Conservation (phyloP, 1,140 invertebrate species). For the Drosophila ercepeae region DNA sequence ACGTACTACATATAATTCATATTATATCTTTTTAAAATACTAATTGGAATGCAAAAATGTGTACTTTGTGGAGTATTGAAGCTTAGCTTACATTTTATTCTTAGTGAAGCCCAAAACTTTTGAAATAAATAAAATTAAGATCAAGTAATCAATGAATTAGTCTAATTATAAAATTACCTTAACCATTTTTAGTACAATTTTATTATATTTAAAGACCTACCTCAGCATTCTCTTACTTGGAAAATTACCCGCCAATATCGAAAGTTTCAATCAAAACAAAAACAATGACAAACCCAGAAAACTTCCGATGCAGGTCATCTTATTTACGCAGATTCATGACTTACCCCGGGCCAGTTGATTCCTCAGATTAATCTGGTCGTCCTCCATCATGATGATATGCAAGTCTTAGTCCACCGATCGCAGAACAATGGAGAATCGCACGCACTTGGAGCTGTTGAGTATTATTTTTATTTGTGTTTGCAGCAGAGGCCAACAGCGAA, state of each 20-base stretch:
- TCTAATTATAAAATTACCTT: too few species aligned
- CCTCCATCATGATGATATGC: conserved; percentile 40
- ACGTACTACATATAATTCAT: too few species aligned
- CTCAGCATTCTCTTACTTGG: background rate
- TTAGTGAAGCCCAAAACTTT: too few species aligned
- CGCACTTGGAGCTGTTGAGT: background rate
- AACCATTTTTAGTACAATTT: too few species aligned
- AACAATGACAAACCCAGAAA: background rate
- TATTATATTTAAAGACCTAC: background rate
- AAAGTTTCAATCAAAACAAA: too few species aligned
- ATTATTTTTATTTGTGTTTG: background rate
- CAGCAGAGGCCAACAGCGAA: background rate
- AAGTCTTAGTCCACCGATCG: conserved; percentile 13
- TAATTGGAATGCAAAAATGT: too few species aligned
- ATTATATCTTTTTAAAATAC: too few species aligned
- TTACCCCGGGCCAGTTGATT: conserved; percentile 51
- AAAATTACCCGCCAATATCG: background rate
- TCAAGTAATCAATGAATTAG: too few species aligned
- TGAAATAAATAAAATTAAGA: too few species aligned
- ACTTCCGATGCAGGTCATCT: background rate
- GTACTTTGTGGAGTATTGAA: too few species aligned
- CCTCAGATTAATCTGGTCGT: conserved; percentile 38
- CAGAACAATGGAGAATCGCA: conserved; percentile 15
- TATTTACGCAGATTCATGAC: conserved; percentile 1
- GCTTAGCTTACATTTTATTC: too few species aligned